Evolutionary conservation across 2,113 vertebrate species (phyloP).

Genomic region (Microcebus jonahi): DNA sequence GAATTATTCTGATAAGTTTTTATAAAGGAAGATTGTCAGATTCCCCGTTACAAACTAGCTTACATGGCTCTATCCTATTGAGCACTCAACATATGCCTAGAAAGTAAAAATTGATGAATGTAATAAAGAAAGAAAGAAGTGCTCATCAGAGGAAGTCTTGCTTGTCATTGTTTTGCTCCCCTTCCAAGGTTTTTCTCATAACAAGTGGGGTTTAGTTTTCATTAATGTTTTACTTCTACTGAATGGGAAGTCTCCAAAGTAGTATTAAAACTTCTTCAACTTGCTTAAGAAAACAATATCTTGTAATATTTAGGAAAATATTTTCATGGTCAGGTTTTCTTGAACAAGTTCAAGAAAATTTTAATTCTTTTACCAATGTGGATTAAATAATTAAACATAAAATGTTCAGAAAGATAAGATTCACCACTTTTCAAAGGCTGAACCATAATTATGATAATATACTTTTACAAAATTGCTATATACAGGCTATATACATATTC

Average conservation of each 20-base stretch:
- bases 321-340: not conserved
- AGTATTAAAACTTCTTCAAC: not conserved
- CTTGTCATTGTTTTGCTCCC: not conserved
- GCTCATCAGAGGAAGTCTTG: not conserved
- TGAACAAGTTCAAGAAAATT: not conserved
- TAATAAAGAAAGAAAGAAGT: not conserved
- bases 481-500: not conserved
- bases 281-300: not conserved
- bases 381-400: conserved; percentile 5
- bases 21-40: not conserved
- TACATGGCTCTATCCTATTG: not conserved
- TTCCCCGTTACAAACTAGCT: not conserved
- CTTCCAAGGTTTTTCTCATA: not conserved
- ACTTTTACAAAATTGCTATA: not conserved
- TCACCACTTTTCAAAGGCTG: not conserved
- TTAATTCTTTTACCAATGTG: not conserved
- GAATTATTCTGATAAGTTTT: not conserved
- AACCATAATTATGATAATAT: not conserved
- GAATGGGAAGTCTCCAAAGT: not conserved
- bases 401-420: not conserved
- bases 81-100: not conserved
- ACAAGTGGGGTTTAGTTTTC: not conserved
- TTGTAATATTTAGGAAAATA: not conserved
- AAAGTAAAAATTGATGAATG: not conserved
- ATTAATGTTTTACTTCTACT: not conserved